A percentile compares a stretch with the other conserved stretches of the same genome.
phyloP scores from a whole-genome alignment of 2,888 invertebrate genomes.

The Mimachlamys varia region DNA sequence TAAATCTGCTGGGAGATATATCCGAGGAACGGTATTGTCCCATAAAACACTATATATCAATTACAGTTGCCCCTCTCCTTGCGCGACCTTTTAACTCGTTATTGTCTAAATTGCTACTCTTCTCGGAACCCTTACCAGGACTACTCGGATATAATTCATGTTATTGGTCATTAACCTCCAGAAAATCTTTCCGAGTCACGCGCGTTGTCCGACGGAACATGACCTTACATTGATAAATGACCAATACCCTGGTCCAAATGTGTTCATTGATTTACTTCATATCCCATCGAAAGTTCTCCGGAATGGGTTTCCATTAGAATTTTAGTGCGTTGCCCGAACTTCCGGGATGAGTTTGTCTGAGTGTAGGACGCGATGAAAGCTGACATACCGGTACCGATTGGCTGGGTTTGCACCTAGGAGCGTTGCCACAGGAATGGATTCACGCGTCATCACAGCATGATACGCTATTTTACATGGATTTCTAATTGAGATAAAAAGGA shows the following conservation, averaged over 20 bases:
- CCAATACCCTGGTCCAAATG: neutral
- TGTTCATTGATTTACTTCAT: neutral
- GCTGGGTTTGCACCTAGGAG: neutral
- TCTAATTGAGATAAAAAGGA: neutral
- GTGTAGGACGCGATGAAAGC: neutral
- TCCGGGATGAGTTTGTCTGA: neutral
- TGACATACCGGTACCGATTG: neutral
- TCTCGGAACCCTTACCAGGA: neutral
- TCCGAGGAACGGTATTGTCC: no score
- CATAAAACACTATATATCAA: no score
- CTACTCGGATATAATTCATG: neutral
- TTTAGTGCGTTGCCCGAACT: neutral
- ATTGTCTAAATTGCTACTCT: neutral
- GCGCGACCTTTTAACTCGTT: no score
- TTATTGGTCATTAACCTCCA: neutral
- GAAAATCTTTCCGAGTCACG: neutral
- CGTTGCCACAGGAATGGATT: neutral
- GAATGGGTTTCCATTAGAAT: neutral
- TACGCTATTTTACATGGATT: neutral
- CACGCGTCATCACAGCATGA: neutral
- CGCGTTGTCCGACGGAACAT: neutral
- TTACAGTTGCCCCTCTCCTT: no score
- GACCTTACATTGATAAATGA: neutral
- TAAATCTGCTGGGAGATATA: no score
- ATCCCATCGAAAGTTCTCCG: neutral